phyloP scores from a whole-genome alignment of 2,888 invertebrate genomes.

The Oxyscelio sp. region DNA sequence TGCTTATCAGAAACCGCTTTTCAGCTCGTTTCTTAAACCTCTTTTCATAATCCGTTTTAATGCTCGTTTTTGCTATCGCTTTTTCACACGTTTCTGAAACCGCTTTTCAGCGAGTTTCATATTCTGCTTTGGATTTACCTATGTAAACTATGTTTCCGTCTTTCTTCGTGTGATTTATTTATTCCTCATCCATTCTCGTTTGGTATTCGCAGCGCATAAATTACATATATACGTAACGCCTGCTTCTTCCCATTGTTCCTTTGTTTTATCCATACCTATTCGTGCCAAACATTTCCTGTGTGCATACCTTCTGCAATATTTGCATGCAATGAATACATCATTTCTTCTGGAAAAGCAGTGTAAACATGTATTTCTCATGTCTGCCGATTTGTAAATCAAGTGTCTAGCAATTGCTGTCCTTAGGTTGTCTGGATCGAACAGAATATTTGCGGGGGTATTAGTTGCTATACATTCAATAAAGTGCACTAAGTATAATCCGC shows the following conservation, averaged over 20 bases:
- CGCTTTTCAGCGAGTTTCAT: no score
- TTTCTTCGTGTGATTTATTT: no score
- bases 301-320: conserved; percentile 6
- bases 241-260: background rate
- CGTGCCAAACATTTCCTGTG: background rate
- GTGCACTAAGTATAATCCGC: background rate
- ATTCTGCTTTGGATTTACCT: no score
- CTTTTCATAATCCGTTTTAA: no score
- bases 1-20: no score
- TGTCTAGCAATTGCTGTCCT: background rate
- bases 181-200: conserved; percentile 5
- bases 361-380: conserved; percentile 2
- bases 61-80: no score
- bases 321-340: background rate
- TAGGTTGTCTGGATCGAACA: background rate
- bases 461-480: background rate
- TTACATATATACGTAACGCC: background rate
- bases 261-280: background rate
- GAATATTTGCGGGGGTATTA: background rate
- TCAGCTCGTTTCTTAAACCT: no score
- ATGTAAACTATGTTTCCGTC: no score
- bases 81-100: no score
- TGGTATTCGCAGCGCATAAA: background rate
- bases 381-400: background rate
- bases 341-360: background rate